phyloP scores from a whole-genome alignment of 2,113 vertebrate species.

The Emydura subglobosa region DNA sequence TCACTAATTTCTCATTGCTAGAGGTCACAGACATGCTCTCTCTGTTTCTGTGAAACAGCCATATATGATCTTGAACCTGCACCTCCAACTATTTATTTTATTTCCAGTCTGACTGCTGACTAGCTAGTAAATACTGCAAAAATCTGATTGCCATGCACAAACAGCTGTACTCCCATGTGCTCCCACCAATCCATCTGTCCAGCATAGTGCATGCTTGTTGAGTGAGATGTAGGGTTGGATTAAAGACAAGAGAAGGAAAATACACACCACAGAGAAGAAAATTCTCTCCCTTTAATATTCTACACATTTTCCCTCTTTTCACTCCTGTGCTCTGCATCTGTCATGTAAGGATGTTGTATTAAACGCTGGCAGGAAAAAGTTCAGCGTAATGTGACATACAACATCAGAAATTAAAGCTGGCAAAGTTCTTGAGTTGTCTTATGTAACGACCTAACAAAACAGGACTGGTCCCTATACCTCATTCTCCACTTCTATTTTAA shows the following conservation, averaged over 20 bases:
- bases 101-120: slow-evolving; percentile 19
- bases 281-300: neutral
- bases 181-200: slow-evolving; percentile 19
- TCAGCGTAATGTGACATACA: neutral
- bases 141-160: fast-evolving
- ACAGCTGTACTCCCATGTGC: slow-evolving; percentile 8
- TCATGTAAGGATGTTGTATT: neutral
- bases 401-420: neutral
- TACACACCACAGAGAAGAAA: neutral
- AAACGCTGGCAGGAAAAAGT: fast-evolving
- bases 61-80: neutral
- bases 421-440: neutral
- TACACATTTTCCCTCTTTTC: neutral
- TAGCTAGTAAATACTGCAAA: neutral
- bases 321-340: neutral
- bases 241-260: slow-evolving; percentile 41
- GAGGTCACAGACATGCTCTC: neutral
- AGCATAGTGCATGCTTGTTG: neutral
- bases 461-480: neutral
- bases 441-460: fast-evolving
- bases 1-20: neutral
- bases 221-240: neutral
- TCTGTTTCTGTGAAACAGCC: slow-evolving; percentile 25
- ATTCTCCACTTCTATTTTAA: neutral
- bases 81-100: neutral